Evolutionary conservation across 2,113 vertebrate species (phyloP).

Genomic region (Mobula hypostoma): DNA sequence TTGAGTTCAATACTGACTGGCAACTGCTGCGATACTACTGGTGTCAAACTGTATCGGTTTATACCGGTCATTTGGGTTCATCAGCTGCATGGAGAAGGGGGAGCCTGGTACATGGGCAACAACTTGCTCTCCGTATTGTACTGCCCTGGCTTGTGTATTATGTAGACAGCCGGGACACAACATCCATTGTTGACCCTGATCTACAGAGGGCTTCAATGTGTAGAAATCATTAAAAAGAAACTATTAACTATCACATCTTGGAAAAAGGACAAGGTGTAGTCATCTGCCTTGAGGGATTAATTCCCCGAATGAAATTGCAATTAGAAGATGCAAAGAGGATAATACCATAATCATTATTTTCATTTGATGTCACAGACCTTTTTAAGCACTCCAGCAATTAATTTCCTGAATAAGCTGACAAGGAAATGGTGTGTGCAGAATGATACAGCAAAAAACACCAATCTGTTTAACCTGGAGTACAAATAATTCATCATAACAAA

Average conservation of each 20-base stretch:
- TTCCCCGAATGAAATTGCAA: conserved; percentile 21
- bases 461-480: conserved; percentile 23
- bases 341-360: conserved; percentile 33
- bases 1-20: too few species aligned
- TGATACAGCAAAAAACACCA: conserved; percentile 11
- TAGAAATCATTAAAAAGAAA: background rate
- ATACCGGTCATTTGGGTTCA: too few species aligned
- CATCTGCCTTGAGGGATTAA: conserved; percentile 18
- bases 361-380: conserved; percentile 29
- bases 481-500: conserved; percentile 9
- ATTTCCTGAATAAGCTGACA: conserved; percentile 23
- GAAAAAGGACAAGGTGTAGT: conserved; percentile 15
- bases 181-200: too few species aligned
- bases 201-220: background rate
- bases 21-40: too few species aligned
- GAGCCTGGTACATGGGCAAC: too few species aligned
- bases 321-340: conserved; percentile 9
- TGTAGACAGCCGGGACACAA: too few species aligned
- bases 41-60: too few species aligned
- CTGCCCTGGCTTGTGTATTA: too few species aligned
- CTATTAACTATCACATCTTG: background rate
- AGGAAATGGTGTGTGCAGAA: conserved; percentile 16
- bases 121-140: too few species aligned
- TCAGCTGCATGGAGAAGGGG: too few species aligned
- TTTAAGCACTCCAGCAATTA: conserved; percentile 27